Evolutionary conservation across 2,113 vertebrate species (phyloP), one percentile per base, ranked within the genome.

Genomic region (Conger conger): DNA sequence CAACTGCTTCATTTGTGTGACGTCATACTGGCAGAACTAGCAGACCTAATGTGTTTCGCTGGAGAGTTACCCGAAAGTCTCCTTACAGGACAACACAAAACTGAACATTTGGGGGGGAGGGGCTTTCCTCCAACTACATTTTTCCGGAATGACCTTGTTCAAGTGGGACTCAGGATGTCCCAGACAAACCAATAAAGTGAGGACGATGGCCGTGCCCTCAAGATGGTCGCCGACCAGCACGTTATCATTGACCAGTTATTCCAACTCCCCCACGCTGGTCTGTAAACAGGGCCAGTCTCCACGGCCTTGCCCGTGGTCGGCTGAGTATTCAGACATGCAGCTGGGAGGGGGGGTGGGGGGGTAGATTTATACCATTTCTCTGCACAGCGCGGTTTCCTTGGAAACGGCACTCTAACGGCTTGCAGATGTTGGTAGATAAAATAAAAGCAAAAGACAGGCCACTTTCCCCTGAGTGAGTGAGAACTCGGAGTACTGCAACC

Each of bases 361-460:
- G 53, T 77, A 76, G 60, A 85, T 81, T 83, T 86, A 87, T 80
- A 23, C 35, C 38, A 79, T 86, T 79, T 82, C 57, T 33, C 20
- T 81, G 76, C 18, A 4, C 80, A 79, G 85, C 63, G 83, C 76
- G 27, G 83, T 84, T 38, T 23, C 80, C 83, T 17, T 83, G 81
- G 85, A 60, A 86, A 81, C 36, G 23, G n/a, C 8, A 11, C 60
- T 30, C 85, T 88, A 88, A 88, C 82, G 45, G 78, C 82, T 84
- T 86, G 53, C 88, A 89, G 88, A 87, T 89, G 81, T 85, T 57
- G 17, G n/a, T 82, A 54, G 63, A 82, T 60, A 84, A 73, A 80
- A 86, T 18, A 81, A 86, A 81, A 11, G 77, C 80, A 20, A 45
- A 57, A 38, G 60, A 40, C 76, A 79, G 77, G 23, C 27, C 37